Conservation (phyloP, 2,888 invertebrate genomes). For the Caenorhabditis angaria region DNA sequence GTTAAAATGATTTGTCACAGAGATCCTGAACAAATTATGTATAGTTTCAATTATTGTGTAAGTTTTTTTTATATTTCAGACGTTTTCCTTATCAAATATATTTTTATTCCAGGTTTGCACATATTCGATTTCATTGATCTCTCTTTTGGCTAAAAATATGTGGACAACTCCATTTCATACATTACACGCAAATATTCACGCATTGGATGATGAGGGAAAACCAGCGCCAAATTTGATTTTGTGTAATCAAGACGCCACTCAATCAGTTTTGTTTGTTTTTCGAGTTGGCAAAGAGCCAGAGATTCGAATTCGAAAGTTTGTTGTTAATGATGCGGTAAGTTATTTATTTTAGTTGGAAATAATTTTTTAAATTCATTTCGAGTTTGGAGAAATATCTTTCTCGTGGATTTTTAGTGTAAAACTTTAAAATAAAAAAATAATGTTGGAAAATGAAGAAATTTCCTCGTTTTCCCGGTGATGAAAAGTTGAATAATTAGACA, state of each 20-base stretch:
- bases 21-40: slow-evolving; percentile 41
- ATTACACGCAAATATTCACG: slow-evolving; percentile 62
- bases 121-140: slow-evolving; percentile 23
- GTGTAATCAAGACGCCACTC: slow-evolving; percentile 56
- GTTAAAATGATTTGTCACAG: slow-evolving; percentile 58
- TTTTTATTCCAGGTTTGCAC: slow-evolving; percentile 27
- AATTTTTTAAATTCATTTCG: too few relatives aligned
- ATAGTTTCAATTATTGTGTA: slow-evolving; percentile 45
- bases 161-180: slow-evolving; percentile 43
- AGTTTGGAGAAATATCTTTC: too few relatives aligned
- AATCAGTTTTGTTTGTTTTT: slow-evolving; percentile 54
- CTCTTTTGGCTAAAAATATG: slow-evolving; percentile 19
- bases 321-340: slow-evolving; percentile 24
- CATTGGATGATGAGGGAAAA: slow-evolving; percentile 50
- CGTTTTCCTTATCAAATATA: too few relatives aligned
- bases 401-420: too few relatives aligned
- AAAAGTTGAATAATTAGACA: neutral
- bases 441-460: too few relatives aligned
- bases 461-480: neutral
- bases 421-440: too few relatives aligned
- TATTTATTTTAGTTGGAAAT: neutral
- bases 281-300: slow-evolving; percentile 38
- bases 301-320: slow-evolving; percentile 36
- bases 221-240: slow-evolving; percentile 63
- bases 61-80: too few relatives aligned